phyloP scores from a whole-genome alignment of 2,113 vertebrate genomes.

The Nematolebias whitei region DNA sequence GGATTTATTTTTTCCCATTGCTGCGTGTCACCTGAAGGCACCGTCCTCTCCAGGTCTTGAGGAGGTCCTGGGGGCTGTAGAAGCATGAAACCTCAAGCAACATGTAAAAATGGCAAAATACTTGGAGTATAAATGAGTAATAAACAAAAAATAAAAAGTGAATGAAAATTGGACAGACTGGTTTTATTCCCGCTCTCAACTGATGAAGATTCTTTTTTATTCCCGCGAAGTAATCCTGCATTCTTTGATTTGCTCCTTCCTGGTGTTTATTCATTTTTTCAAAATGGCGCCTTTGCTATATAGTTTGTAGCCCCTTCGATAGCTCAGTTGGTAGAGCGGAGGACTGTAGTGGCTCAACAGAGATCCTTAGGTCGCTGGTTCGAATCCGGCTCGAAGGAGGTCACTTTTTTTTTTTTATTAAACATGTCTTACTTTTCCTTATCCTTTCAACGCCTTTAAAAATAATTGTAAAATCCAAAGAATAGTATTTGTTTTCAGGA shows the following conservation, averaged over 20 bases:
- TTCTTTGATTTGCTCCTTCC: too few species aligned
- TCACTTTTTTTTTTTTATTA: rapidly evolving
- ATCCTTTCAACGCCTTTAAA: too few species aligned
- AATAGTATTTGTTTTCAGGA: too few species aligned
- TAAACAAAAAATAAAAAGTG: conserved; percentile 29
- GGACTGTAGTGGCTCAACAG: conserved; percentile 65
- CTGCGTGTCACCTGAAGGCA: conserved; percentile 1
- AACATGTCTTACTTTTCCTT: too few species aligned
- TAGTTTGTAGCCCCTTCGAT: neutral
- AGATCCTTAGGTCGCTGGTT: conserved; percentile 34
- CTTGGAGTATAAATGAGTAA: conserved; percentile 58
- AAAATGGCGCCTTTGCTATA: neutral
- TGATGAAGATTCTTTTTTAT: too few species aligned
- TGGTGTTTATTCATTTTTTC: too few species aligned
- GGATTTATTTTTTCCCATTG: neutral
- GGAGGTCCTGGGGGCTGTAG: neutral
- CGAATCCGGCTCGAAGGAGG: too few species aligned
- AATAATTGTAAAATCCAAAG: too few species aligned
- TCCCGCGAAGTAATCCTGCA: too few species aligned
- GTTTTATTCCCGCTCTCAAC: neutral
- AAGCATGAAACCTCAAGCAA: conserved; percentile 17
- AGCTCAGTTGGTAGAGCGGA: conserved; percentile 16
- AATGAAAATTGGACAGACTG: conserved; percentile 5
- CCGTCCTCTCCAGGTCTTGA: neutral
- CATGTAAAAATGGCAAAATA: conserved; percentile 52